phyloP scores from a whole-genome alignment of 1,140 invertebrate genomes.

The Lucilia sericata region DNA sequence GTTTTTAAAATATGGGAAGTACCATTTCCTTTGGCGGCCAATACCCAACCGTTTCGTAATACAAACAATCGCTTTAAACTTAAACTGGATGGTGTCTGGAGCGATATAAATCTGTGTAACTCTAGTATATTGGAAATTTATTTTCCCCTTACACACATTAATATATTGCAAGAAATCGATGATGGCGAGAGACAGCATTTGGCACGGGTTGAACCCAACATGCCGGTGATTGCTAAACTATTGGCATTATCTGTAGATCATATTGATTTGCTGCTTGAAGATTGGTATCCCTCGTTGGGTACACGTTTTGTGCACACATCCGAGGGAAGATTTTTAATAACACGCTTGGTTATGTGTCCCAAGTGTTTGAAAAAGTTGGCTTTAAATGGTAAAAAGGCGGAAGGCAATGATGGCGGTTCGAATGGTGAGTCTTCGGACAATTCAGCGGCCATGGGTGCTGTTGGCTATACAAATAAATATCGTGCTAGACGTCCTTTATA shows the following conservation, averaged over 20 bases:
- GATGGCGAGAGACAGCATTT: constrained; percentile 53
- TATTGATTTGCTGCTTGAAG: constrained; percentile 95
- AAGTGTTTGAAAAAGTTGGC: constrained; percentile 75
- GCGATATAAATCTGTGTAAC: constrained; percentile 83
- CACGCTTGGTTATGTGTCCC: constrained; percentile 93
- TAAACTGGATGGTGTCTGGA: constrained; percentile 86
- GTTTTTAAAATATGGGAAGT: constrained; percentile 89
- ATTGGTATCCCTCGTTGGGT: constrained; percentile 97
- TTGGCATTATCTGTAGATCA: constrained; percentile 94
- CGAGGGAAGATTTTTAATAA: constrained; percentile 94
- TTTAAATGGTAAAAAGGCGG: constrained; percentile 51
- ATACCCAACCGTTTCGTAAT: constrained; percentile 70
- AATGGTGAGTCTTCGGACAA: constrained; percentile 57
- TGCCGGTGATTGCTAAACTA: constrained; percentile 85
- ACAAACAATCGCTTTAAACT: constrained; percentile 74
- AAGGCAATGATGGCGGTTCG: constrained; percentile 9
- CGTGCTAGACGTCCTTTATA: constrained; percentile 53
- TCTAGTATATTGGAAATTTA: constrained; percentile 90
- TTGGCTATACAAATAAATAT: constrained; percentile 53
- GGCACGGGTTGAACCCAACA: constrained; percentile 74
- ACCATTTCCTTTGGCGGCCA: constrained; percentile 73
- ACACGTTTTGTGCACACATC: constrained; percentile 98
- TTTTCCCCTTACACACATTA: constrained; percentile 74
- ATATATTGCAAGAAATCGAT: constrained; percentile 55
- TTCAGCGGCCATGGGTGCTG: constrained; percentile 55